These are phyloP conservation scores for Macrosteles quadrilineatus DNA, from an alignment of 1,140 invertebrate genomes.

Conservation along the genomic window DNA sequence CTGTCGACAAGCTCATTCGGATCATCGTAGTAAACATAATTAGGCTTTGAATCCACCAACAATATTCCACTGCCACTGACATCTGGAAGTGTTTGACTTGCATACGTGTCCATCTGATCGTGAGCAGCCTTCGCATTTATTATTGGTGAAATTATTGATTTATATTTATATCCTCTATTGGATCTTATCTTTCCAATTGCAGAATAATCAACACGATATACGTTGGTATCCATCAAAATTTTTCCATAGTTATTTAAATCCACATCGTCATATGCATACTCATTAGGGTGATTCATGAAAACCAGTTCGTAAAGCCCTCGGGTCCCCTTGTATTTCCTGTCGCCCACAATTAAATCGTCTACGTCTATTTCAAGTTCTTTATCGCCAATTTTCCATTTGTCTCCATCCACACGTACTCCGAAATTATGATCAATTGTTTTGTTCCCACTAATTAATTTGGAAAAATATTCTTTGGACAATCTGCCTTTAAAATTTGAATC, in stretches of 20 bases:
- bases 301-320: not conserved
- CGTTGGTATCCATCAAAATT: not conserved
- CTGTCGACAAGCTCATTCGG: constrained; percentile 47
- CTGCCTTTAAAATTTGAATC: not conserved
- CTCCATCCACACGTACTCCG: not conserved
- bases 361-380: not conserved
- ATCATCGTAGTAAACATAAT: constrained; percentile 49
- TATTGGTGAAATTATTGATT: not conserved
- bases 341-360: not conserved
- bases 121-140: not conserved
- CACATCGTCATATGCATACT: not conserved
- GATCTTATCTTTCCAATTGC: not conserved
- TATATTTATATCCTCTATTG: not conserved
- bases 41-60: not conserved
- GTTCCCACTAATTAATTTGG: not conserved
- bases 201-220: not conserved
- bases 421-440: not conserved
- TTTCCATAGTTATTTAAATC: not conserved
- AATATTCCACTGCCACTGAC: not conserved
- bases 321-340: not conserved
- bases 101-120: not conserved
- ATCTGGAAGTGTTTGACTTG: not conserved
- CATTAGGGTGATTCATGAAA: not conserved
- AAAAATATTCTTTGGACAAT: not conserved
- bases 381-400: not conserved